Conservation (phyloP, 2,113 vertebrate genomes). For the Urocynchramus pylzowi region DNA sequence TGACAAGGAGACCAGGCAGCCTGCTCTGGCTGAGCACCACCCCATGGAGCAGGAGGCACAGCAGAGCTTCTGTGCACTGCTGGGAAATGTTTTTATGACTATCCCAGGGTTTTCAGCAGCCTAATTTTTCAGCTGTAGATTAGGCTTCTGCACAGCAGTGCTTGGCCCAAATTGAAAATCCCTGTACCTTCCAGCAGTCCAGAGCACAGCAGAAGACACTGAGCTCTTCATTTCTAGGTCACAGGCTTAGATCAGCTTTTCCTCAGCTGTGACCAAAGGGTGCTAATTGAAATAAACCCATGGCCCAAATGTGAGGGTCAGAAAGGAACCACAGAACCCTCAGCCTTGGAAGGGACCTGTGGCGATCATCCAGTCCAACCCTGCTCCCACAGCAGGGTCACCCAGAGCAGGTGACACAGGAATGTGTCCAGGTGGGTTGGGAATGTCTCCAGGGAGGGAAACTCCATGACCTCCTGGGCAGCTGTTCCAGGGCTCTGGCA, state of each 20-base stretch:
- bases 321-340: neutral
- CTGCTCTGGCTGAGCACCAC: neutral
- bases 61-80: fast-evolving
- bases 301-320: fast-evolving
- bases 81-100: neutral
- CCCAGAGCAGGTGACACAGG: neutral
- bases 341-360: neutral
- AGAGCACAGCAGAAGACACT: neutral
- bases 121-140: neutral
- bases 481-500: neutral
- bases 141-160: neutral
- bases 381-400: neutral
- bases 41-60: neutral
- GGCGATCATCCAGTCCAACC: neutral
- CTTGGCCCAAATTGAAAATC: slow-evolving; percentile 4
- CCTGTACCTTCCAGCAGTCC: neutral
- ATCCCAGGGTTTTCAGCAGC: neutral
- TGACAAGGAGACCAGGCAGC: neutral
- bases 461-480: fast-evolving
- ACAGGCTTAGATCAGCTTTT: neutral
- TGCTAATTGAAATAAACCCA: neutral
- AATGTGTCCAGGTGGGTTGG: fast-evolving
- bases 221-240: slow-evolving; percentile 4
- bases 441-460: neutral
- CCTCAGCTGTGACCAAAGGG: neutral